phyloP scores from a whole-genome alignment of 2,888 invertebrate genomes.

The Cephus sareptanus region DNA sequence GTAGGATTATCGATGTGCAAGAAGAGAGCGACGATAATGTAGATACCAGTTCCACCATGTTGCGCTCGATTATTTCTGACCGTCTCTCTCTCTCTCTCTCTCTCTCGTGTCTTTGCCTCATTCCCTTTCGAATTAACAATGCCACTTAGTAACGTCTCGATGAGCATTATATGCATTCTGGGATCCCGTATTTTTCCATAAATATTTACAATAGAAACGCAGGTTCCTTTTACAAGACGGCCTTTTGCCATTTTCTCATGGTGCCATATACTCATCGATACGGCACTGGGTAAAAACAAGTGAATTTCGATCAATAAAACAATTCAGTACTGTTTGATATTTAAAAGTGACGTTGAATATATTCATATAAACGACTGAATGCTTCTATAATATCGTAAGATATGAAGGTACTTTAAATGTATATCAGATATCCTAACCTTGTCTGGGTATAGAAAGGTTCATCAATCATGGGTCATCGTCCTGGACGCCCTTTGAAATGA shows the following conservation, averaged over 20 bases:
- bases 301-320: not conserved
- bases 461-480: not conserved
- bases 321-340: not conserved
- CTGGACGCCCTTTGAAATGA: not conserved
- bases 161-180: not conserved
- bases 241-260: not conserved
- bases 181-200: not conserved
- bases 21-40: not conserved
- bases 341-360: not conserved
- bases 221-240: not conserved
- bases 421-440: not conserved
- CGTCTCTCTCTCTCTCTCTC: not conserved
- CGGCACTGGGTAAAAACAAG: not conserved
- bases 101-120: not conserved
- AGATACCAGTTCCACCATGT: not conserved
- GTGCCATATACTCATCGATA: not conserved
- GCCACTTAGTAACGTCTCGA: not conserved
- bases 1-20: not conserved
- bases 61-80: not conserved
- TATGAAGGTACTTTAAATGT: not conserved
- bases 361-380: not conserved
- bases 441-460: not conserved
- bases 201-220: not conserved
- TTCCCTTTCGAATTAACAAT: slow-evolving; percentile 3
- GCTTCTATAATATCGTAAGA: not conserved